Base-by-base conservation (phyloP, 2,888 invertebrate genomes). In the Candidula unifasciata region DNA sequence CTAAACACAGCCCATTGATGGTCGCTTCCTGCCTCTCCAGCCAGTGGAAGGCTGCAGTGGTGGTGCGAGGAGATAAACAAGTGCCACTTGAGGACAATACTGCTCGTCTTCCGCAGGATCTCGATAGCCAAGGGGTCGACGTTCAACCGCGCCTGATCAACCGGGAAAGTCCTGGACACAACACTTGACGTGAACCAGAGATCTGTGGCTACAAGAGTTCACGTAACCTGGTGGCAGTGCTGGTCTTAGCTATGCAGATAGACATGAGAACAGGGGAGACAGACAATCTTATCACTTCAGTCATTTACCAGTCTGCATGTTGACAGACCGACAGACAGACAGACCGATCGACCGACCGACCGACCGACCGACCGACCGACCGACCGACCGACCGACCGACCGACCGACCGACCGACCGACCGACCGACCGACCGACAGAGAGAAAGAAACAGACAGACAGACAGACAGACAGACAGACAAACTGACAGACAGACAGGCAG, bases 141-240 rank as follows among this genome's bases (percentile, higher is more conserved):
- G 44, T 54, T 80, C 66, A 68, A 80, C 80, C 80, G 52, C 80
- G 35, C 80, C 80, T 80, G 80, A 80, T 80, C 80, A 64, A 30
- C 44, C 37, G 64, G n/a, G 44, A 1, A 37, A 80, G 21, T n/a
- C 69, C 8, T 69, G 21, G 27, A 3, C 69, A n/a, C 13, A 27
- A 27, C 16, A 30, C 30, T 33, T 24, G 3, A 24, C 16, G 69
- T 3, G 5, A n/a, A 33, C 21, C 18, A n/a, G 18, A 69, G 18
- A n/a, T 6, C 8, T 27, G 69, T 27, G 18, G 60, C 60, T 5
- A 60, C 60, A 60, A 44, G 44, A 10, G 44, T 13, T 44, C 0
- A 44, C 44, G 8, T 44, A 44, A 44, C 44, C 44, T 1, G 44
- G 44, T 6, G 44, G 13, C 13, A 44, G 44, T 44, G 13, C 2